These are phyloP conservation scores for Styela clava DNA, from an alignment of 23 tunicate genomes.

Conservation along the genomic window DNA sequence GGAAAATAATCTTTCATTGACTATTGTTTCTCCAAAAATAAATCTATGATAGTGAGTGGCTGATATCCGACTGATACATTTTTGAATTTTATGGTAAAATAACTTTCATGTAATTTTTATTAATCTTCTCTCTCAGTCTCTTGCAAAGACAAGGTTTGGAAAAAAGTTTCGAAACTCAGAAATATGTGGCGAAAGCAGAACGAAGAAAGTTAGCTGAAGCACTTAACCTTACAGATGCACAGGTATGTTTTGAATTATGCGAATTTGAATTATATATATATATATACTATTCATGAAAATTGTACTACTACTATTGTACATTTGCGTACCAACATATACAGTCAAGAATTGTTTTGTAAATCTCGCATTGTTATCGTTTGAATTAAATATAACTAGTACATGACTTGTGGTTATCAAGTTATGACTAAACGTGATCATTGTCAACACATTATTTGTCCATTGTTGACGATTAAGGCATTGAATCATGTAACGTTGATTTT, in stretches of 20 bases:
- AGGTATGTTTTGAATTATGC: slow-evolving; percentile 25
- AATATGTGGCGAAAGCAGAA: slow-evolving; percentile 92
- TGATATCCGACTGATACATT: too few relatives aligned
- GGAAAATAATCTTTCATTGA: too few relatives aligned
- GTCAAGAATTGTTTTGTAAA: too few relatives aligned
- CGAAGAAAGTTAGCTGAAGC: slow-evolving; percentile 72
- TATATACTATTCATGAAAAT: not conserved
- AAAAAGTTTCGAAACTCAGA: slow-evolving; percentile 79
- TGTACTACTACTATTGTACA: too few relatives aligned
- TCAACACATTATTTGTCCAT: not conserved
- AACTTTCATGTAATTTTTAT: not conserved
- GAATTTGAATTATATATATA: too few relatives aligned
- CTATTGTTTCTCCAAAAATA: too few relatives aligned
- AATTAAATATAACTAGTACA: too few relatives aligned
- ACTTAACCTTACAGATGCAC: slow-evolving; percentile 85
- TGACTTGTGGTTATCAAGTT: too few relatives aligned
- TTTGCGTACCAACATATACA: too few relatives aligned
- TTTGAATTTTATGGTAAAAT: too few relatives aligned
- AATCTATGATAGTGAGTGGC: too few relatives aligned
- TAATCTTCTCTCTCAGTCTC: slow-evolving; percentile 27
- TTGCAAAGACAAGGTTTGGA: slow-evolving; percentile 77
- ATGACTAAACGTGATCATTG: not conserved
- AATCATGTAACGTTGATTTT: not conserved
- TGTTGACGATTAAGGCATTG: not conserved
- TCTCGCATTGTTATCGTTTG: too few relatives aligned